Evolutionary conservation across 2,888 invertebrate genomes (phyloP).

Genomic region (Volucella inflata): DNA sequence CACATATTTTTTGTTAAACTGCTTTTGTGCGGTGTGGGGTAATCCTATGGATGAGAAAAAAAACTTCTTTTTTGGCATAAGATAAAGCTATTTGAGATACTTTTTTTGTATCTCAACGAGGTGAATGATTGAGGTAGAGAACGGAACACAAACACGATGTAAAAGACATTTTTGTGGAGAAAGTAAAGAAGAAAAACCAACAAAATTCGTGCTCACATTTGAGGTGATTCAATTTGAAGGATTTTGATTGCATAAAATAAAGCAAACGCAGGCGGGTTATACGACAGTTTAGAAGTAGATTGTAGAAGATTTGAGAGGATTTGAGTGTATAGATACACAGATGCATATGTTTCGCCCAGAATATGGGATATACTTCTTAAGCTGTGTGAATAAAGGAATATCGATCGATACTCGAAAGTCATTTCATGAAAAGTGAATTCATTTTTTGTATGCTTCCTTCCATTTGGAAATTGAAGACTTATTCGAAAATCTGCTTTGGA

Average conservation of each 20-base stretch:
- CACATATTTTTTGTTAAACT: constrained; percentile 19
- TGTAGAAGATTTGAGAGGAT: constrained; percentile 2
- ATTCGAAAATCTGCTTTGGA: no score
- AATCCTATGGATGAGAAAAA: constrained; percentile 53
- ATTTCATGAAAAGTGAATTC: no score
- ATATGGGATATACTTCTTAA: no score
- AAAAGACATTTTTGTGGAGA: neutral
- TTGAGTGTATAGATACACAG: neutral
- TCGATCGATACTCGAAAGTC: no score
- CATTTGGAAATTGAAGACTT: no score
- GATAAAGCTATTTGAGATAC: constrained; percentile 37
- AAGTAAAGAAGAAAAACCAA: neutral
- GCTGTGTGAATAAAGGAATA: no score
- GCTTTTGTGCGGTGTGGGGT: constrained; percentile 54
- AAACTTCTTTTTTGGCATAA: constrained; percentile 23
- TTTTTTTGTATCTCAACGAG: constrained; percentile 36
- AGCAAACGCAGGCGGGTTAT: neutral
- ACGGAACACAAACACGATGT: constrained; percentile 21
- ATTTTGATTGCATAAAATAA: constrained; percentile 29
- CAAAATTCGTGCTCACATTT: neutral
- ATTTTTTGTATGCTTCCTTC: no score
- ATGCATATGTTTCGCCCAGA: no score
- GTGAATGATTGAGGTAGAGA: constrained; percentile 32
- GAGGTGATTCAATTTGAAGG: constrained; percentile 48
- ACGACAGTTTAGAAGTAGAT: neutral